Base-by-base conservation (phyloP, 1,140 invertebrate genomes). In the Drosophila serrata region DNA sequence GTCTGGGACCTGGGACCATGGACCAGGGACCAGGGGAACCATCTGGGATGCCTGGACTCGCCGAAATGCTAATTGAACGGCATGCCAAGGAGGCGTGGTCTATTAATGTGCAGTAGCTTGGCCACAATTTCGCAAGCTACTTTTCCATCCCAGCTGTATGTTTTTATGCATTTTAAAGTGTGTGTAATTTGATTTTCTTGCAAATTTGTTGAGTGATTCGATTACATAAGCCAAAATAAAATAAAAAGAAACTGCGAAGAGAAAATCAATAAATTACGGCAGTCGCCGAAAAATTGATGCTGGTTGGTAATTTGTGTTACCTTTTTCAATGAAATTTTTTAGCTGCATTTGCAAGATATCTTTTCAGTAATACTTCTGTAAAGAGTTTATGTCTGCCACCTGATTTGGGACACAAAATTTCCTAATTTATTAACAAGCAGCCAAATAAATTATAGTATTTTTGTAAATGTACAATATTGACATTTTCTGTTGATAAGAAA, bases 181-280 rank as follows among this genome's bases (percentile, higher is more conserved):
- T 81, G 48, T 64, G 82, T 64, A 76, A 87, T 88, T 80, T 82
- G 70, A 80, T 82, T 87, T 80, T 58, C 56, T 80, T 88, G 84
- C 72, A 79, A 88, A 87, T 82, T 87, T 65, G 70, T 69, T 88
- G 79, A 87, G 45, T 87, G 79, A 87, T 75, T 82, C 31, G 64
- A 82, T 88, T 82, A 63, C 81, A 84, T 79, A 84, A 82, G 72
- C 40, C 51, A 57, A 74, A 74, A 62, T 13, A 55, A 72, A 33
- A 63, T 45, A 62, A 33, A 63, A 49, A 62, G 22, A 31, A 73
- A 69, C 33, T 48, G 48, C 13, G 11, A 69, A 63, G 48, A 35
- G 56, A 72, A 72, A 76, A 77, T 68, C 78, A 74, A 86, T 78
- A 73, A 81, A 78, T 55, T 53, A 48, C 33, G 29, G 15, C 56